Evolutionary conservation across 2,888 invertebrate species (phyloP).

Genomic region (Neoascia interrupta): DNA sequence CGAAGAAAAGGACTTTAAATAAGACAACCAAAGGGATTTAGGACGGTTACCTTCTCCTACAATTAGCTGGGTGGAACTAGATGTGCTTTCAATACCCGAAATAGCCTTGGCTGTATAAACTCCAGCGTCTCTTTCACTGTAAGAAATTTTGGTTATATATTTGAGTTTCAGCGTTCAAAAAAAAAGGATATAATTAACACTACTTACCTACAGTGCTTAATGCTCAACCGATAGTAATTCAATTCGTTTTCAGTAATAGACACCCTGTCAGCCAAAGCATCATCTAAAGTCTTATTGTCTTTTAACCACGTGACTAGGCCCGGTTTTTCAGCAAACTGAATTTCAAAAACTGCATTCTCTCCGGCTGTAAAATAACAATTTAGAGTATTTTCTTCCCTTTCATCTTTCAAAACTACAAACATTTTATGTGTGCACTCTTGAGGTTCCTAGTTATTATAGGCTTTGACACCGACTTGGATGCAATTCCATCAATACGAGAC

Average conservation of each 20-base stretch:
- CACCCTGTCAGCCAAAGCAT: constrained; percentile 87
- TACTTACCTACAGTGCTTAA: constrained; percentile 84
- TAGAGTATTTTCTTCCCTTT: too few species aligned
- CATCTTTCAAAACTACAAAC: too few species aligned
- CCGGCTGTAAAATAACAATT: constrained; percentile 85
- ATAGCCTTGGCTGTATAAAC: constrained; percentile 94
- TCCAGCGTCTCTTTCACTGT: constrained; percentile 88
- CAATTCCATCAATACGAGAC: constrained; percentile 69
- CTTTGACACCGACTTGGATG: constrained; percentile 81
- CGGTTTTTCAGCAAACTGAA: constrained; percentile 84
- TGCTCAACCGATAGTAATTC: constrained; percentile 85
- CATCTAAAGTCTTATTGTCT: constrained; percentile 90
- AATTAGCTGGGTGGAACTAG: constrained; percentile 92
- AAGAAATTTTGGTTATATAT: background rate
- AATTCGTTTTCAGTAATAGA: constrained; percentile 82
- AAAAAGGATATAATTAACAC: background rate
- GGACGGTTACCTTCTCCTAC: constrained; percentile 86
- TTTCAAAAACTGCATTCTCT: constrained; percentile 90
- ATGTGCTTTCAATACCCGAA: constrained; percentile 88
- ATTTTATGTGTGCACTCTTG: constrained; percentile 88
- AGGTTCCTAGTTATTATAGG: constrained; percentile 88
- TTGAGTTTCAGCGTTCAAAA: too few species aligned
- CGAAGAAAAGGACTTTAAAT: background rate
- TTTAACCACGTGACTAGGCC: constrained; percentile 90
- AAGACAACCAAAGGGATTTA: background rate